phyloP scores from a whole-genome alignment of 1,140 invertebrate species.

The Asobara japonica region DNA sequence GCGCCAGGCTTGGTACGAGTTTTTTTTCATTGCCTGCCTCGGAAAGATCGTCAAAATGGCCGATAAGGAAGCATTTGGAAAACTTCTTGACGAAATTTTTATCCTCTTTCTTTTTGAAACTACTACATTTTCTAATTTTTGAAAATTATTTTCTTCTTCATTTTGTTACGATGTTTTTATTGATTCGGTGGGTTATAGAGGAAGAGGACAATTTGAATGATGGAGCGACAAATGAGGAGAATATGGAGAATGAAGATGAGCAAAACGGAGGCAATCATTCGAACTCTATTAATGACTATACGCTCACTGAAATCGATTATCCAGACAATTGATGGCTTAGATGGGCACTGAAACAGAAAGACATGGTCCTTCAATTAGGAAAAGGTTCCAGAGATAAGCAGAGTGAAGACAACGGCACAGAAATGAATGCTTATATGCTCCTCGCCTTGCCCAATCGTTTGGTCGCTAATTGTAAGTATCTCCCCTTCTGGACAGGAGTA shows the following conservation, averaged over 20 bases:
- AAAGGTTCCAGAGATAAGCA: not conserved
- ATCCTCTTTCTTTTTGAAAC: not conserved
- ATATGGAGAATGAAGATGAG: too few relatives aligned
- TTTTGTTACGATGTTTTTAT: too few relatives aligned
- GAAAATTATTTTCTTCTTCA: not conserved
- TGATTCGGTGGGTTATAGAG: not conserved
- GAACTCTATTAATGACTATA: too few relatives aligned
- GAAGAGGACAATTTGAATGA: too few relatives aligned
- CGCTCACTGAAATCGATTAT: too few relatives aligned
- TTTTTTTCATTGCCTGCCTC: slow-evolving; percentile 34
- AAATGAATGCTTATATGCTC: not conserved
- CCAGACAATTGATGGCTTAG: not conserved
- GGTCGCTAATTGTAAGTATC: not conserved
- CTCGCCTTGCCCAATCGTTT: not conserved
- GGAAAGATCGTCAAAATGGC: slow-evolving; percentile 18
- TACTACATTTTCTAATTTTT: not conserved
- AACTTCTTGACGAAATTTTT: slow-evolving; percentile 14
- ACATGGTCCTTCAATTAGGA: not conserved
- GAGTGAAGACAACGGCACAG: not conserved
- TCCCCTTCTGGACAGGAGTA: slow-evolving; percentile 29
- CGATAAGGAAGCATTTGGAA: not conserved
- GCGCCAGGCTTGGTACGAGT: not conserved
- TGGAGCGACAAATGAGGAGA: too few relatives aligned
- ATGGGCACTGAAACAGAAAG: not conserved
- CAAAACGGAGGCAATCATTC: too few relatives aligned